Evolutionary conservation across 1,140 invertebrate species (phyloP).

Genomic region (Ceratosolen fusciceps): DNA sequence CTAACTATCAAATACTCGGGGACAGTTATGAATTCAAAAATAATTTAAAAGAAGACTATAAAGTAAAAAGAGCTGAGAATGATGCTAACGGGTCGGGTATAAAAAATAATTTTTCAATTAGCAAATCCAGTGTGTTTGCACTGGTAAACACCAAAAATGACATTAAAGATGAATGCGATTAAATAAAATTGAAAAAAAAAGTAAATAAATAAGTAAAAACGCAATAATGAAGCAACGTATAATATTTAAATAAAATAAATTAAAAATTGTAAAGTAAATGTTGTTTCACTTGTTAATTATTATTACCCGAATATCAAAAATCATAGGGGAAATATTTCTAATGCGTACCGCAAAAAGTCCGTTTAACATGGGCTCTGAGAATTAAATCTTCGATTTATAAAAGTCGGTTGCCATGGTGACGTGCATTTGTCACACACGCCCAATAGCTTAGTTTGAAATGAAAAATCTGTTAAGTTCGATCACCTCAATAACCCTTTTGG

Average conservation of each 20-base stretch:
- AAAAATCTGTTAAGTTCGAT: slow-evolving; percentile 13
- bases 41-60: slow-evolving; percentile 53
- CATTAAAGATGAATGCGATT: neutral
- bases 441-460: slow-evolving; percentile 11
- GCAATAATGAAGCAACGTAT: neutral
- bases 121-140: neutral
- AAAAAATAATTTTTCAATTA: neutral
- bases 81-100: neutral
- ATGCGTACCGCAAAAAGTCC: too few relatives aligned
- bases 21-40: slow-evolving; percentile 57
- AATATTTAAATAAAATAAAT: neutral
- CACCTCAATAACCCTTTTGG: neutral
- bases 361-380: too few relatives aligned
- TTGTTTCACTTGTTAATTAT: neutral
- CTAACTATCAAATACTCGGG: slow-evolving; percentile 57
- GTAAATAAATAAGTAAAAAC: neutral
- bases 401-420: slow-evolving; percentile 4
- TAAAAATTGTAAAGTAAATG: neutral
- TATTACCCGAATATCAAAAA: too few relatives aligned
- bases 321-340: too few relatives aligned
- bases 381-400: neutral
- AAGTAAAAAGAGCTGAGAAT: neutral
- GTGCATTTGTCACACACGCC: too few relatives aligned
- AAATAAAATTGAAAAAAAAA: neutral
- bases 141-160: neutral